Evolutionary conservation across 2,113 vertebrate species (phyloP).

Genomic region (Petrocephalus microphthalmus): DNA sequence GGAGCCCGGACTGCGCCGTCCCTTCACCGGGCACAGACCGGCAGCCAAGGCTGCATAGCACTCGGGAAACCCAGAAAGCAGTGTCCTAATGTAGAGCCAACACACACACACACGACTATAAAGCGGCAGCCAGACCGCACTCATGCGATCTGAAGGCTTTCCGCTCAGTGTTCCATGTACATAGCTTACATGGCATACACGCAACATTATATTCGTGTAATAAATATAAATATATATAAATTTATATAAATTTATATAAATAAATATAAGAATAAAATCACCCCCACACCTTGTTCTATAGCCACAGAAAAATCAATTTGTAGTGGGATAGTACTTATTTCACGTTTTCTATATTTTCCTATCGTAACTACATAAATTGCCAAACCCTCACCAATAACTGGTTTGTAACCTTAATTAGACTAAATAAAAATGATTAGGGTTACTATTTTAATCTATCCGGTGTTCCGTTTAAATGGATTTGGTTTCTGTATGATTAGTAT

Average conservation of each 20-base stretch:
- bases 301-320: not conserved
- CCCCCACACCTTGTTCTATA: not conserved
- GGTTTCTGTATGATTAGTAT: not conserved
- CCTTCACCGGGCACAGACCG: constrained; percentile 67
- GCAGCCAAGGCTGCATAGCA: constrained; percentile 53
- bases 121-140: not conserved
- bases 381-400: not conserved
- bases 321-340: no score
- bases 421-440: not conserved
- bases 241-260: no score
- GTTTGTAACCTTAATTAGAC: not conserved
- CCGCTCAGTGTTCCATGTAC: not conserved
- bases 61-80: constrained; percentile 50
- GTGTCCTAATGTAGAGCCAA: constrained; percentile 48
- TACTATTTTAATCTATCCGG: not conserved
- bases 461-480: not conserved
- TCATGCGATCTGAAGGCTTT: not conserved
- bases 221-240: no score
- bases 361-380: not conserved
- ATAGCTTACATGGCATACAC: no score
- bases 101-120: constrained; percentile 21
- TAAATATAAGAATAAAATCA: no score
- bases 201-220: not conserved
- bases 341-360: no score
- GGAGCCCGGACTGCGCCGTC: constrained; percentile 65